Percentiles rank a stretch among this genome's conserved stretches.
Conservation (phyloP, 2,888 invertebrate species). For the Galerucella calmariensis region DNA sequence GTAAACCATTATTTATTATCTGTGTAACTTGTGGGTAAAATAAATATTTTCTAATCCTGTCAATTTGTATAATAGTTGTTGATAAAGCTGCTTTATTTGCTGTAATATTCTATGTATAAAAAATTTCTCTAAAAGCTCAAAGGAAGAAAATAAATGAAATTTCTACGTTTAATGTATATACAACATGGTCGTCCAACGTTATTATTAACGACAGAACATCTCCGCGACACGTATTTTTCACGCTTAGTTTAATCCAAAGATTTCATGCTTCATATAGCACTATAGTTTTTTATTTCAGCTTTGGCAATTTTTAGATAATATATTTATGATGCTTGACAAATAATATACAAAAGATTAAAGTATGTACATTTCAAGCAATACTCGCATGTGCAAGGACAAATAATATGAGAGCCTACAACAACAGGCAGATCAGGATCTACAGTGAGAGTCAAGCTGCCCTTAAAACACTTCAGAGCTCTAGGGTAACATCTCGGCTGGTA, state of each 20-base stretch:
- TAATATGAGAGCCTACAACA: too few species aligned
- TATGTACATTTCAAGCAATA: too few species aligned
- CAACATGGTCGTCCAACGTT: slow-evolving; percentile 17
- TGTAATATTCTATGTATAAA: not conserved
- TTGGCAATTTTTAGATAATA: not conserved
- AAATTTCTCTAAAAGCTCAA: slow-evolving; percentile 1
- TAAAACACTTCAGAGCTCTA: too few species aligned
- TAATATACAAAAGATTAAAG: too few species aligned
- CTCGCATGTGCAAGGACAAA: too few species aligned
- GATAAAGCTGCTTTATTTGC: not conserved
- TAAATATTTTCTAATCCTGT: too few species aligned
- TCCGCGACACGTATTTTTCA: slow-evolving; percentile 35
- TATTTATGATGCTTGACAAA: not conserved
- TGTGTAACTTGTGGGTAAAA: too few species aligned
- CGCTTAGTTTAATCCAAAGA: slow-evolving; percentile 39
- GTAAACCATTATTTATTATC: too few species aligned
- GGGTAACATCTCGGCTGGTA: too few species aligned
- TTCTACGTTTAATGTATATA: slow-evolving; percentile 24
- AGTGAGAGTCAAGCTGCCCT: too few species aligned
- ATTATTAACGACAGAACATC: slow-evolving; percentile 26
- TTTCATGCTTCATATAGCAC: slow-evolving; percentile 38
- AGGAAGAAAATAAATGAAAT: slow-evolving; percentile 25
- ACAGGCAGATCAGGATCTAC: too few species aligned
- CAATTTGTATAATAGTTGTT: too few species aligned
- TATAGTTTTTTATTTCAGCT: not conserved